Evolutionary conservation across 92 coral and sea anemone species (phyloP).

Genomic region (Zoanthus sansibaricus): DNA sequence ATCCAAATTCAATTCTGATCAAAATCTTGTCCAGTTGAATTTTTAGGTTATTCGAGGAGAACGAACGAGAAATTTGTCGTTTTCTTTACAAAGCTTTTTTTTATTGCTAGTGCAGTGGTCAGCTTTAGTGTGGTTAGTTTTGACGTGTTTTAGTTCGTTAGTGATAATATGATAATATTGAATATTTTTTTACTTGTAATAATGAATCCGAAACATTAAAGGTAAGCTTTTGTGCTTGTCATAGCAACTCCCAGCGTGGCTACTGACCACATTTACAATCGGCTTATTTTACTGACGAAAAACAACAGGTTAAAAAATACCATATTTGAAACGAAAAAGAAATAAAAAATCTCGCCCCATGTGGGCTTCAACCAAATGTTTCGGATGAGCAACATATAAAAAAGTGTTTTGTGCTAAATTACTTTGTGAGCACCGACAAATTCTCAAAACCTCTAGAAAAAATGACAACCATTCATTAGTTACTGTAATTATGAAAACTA

Average conservation of each 20-base stretch:
- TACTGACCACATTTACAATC: background rate
- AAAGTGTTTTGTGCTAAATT: background rate
- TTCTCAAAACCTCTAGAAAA: background rate
- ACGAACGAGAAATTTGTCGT: background rate
- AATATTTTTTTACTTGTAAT: background rate
- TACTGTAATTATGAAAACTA: background rate
- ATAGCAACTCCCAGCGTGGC: slow-evolving; percentile 5
- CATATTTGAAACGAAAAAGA: background rate
- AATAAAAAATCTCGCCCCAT: background rate
- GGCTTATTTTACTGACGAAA: background rate
- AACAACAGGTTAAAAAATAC: background rate
- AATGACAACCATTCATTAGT: background rate
- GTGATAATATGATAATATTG: slow-evolving; percentile 5
- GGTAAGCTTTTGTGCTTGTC: background rate
- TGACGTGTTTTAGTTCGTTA: slow-evolving; percentile 1
- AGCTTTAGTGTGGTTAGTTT: background rate
- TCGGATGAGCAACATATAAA: no score
- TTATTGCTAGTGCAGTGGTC: background rate
- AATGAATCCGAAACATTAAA: background rate
- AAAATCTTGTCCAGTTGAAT: background rate
- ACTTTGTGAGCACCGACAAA: background rate
- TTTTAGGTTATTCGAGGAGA: background rate
- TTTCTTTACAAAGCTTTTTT: background rate
- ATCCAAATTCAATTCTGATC: background rate
- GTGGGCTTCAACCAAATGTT: no score